Conservation (phyloP, 2,797 vertebrate species). For the Sebastes umbrosus region DNA sequence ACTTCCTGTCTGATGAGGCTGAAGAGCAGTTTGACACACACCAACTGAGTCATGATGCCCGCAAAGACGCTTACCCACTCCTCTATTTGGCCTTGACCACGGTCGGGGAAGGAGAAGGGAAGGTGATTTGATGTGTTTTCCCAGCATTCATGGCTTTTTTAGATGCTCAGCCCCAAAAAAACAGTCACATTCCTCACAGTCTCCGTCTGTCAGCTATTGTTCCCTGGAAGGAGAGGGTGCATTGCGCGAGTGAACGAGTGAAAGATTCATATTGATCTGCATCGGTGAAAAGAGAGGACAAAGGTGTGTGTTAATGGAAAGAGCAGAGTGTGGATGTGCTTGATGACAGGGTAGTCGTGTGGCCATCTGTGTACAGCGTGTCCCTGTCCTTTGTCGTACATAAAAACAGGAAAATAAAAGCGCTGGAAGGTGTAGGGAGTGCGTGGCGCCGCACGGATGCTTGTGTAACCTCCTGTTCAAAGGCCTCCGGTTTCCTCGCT, state of each 20-base stretch:
- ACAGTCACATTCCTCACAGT: conserved; percentile 35
- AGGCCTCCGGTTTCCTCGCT: conserved; percentile 62
- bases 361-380: conserved; percentile 57
- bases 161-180: conserved; percentile 19
- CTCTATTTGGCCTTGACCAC: conserved; percentile 11
- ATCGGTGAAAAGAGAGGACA: neutral
- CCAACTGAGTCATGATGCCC: conserved; percentile 28
- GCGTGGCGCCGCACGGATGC: conserved; percentile 54
- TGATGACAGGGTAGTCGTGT: neutral
- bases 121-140: conserved; percentile 23
- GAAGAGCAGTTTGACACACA: conserved; percentile 39
- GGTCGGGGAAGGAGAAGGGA: neutral
- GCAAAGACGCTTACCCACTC: neutral
- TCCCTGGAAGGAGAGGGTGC: conserved; percentile 8
- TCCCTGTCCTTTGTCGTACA: conserved; percentile 69
- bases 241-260: neutral
- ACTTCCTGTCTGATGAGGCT: conserved; percentile 66
- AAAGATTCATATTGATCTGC: neutral
- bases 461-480: conserved; percentile 76
- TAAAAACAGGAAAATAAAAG: conserved; percentile 82
- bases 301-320: neutral
- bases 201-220: conserved; percentile 35
- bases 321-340: neutral
- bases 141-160: conserved; percentile 24
- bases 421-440: conserved; percentile 71